Evolutionary conservation across 2,797 vertebrate species (phyloP).

Genomic region (Platalea minor): DNA sequence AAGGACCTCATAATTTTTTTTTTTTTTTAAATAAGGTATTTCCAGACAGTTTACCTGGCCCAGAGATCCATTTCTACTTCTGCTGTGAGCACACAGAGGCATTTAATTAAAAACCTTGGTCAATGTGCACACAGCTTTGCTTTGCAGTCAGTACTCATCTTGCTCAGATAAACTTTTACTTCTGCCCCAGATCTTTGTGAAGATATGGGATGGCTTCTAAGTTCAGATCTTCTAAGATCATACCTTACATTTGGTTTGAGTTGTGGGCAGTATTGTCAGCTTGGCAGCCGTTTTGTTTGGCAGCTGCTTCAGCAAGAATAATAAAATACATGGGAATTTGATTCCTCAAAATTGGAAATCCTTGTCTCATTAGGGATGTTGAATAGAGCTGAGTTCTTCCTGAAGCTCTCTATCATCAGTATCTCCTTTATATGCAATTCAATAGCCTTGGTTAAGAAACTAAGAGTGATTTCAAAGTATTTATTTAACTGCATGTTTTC

Average conservation of each 20-base stretch:
- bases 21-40: neutral
- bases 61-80: neutral
- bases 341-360: neutral
- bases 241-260: neutral
- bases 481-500: neutral
- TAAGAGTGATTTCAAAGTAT: neutral
- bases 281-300: neutral
- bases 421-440: neutral
- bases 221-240: neutral
- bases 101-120: neutral
- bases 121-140: neutral
- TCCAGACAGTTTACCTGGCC: neutral
- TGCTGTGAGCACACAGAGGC: neutral
- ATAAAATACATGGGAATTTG: neutral
- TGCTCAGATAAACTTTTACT: neutral
- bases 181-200: neutral
- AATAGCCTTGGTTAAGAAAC: neutral
- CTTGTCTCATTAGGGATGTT: neutral
- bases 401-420: neutral
- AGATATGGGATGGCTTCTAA: neutral
- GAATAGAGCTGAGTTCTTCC: neutral
- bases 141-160: neutral
- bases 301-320: neutral
- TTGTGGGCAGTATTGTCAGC: neutral
- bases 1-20: fast-evolving